Evolutionary conservation across 2,113 vertebrate species (phyloP).

Genomic region (Sapajus apella): DNA sequence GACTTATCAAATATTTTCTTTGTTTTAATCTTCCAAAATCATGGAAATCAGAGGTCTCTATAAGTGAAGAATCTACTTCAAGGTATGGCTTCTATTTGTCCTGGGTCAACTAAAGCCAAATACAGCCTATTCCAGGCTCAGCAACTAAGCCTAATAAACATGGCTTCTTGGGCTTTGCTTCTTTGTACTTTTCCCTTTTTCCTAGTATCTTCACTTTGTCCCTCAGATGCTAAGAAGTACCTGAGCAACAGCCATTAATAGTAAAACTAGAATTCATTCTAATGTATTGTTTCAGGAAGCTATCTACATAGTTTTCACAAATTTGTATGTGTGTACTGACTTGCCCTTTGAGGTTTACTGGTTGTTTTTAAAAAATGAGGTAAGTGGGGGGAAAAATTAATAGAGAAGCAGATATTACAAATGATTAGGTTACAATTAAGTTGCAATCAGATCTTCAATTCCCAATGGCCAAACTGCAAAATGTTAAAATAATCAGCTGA

Average conservation of each 20-base stretch:
- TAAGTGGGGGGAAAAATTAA: not conserved
- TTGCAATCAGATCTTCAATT: not conserved
- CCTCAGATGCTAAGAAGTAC: not conserved
- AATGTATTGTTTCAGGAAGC: not conserved
- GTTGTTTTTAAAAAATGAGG: not conserved
- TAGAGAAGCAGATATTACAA: not conserved
- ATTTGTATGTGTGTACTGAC: not conserved
- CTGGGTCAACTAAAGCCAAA: not conserved
- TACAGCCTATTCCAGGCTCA: not conserved
- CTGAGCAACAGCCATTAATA: not conserved
- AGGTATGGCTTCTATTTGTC: not conserved
- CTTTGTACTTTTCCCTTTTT: not conserved
- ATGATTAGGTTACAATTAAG: not conserved
- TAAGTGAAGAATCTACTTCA: not conserved
- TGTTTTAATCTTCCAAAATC: conserved; percentile 13
- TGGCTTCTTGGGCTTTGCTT: too few relatives aligned
- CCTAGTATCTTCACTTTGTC: not conserved
- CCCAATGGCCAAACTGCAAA: conserved; percentile 32
- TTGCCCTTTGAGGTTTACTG: not conserved
- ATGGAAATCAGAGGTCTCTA: not conserved
- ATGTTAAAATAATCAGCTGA: conserved; percentile 41
- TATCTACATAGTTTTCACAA: not conserved
- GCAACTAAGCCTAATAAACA: not conserved
- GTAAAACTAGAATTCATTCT: not conserved
- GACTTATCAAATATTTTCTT: not conserved